phyloP scores from a whole-genome alignment of 1,140 invertebrate genomes.

The Leptinotarsa defecta region DNA sequence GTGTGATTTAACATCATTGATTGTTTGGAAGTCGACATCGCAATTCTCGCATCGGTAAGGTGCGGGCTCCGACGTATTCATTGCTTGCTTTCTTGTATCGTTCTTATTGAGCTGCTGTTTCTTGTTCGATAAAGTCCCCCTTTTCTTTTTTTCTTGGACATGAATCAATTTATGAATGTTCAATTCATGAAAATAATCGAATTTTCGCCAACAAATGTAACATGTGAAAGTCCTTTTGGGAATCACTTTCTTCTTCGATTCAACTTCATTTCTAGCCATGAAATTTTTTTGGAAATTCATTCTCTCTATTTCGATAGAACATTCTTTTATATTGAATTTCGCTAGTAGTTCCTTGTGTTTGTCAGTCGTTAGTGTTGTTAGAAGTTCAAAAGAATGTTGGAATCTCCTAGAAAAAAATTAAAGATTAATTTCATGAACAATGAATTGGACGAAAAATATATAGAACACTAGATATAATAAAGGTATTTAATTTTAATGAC shows the following conservation, averaged over 20 bases:
- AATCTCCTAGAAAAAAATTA: no score
- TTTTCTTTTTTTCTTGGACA: constrained; percentile 23
- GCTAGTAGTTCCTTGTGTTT: not conserved
- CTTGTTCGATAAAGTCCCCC: not conserved
- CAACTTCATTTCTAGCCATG: not conserved
- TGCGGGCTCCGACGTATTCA: not conserved
- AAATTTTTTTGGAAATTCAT: not conserved
- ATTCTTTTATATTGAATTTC: constrained; percentile 1
- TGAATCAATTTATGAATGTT: constrained; percentile 32
- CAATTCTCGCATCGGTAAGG: constrained; percentile 50
- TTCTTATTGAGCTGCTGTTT: not conserved
- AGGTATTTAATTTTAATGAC: no score
- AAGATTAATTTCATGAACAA: no score
- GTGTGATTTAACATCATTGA: constrained; percentile 75
- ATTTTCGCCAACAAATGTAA: constrained; percentile 36
- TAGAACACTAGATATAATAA: no score
- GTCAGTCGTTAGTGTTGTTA: not conserved
- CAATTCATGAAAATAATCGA: constrained; percentile 25
- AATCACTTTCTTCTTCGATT: not conserved
- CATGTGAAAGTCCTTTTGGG: constrained; percentile 29
- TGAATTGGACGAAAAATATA: no score
- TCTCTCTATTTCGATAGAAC: not conserved
- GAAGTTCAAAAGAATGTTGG: no score
- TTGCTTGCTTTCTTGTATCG: not conserved
- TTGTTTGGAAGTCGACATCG: constrained; percentile 66